These are phyloP conservation scores for Drosophila siamana DNA, from an alignment of 2,888 invertebrate genomes.

Conservation along the genomic window DNA sequence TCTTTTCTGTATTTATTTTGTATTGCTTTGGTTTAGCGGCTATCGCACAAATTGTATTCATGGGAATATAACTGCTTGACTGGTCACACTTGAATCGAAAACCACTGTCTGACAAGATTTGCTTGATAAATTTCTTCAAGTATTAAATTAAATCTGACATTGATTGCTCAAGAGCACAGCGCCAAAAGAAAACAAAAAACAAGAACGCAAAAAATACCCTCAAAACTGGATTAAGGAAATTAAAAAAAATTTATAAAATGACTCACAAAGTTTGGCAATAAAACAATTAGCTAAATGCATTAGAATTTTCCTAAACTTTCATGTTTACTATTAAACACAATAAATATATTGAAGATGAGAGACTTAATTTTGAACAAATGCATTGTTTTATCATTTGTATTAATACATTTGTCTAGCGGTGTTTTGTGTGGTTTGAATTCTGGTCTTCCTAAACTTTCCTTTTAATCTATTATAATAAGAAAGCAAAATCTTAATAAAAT, in stretches of 20 bases:
- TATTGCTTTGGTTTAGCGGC: conserved; percentile 19
- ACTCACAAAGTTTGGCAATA: not conserved
- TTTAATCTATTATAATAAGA: not conserved
- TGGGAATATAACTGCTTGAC: conserved; percentile 4
- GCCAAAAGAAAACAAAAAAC: too few relatives aligned
- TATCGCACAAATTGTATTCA: conserved; percentile 30
- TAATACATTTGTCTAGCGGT: not conserved
- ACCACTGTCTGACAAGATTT: conserved; percentile 2
- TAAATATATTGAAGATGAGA: too few relatives aligned
- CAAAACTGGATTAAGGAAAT: not conserved
- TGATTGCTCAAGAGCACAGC: not conserved
- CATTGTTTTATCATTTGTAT: not conserved
- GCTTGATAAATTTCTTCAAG: not conserved
- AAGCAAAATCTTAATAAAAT: too few relatives aligned
- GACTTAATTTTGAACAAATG: not conserved
- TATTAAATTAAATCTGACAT: not conserved
- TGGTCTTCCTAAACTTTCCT: not conserved
- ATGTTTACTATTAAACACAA: too few relatives aligned
- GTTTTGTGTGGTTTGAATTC: not conserved
- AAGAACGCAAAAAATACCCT: too few relatives aligned
- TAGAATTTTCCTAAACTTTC: too few relatives aligned
- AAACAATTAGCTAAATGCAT: not conserved
- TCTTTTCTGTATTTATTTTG: not conserved
- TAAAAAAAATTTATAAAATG: not conserved
- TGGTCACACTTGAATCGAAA: conserved; percentile 12